Evolutionary conservation across 2,797 vertebrate species (phyloP).

Genomic region (Triplophysa bombifrons): DNA sequence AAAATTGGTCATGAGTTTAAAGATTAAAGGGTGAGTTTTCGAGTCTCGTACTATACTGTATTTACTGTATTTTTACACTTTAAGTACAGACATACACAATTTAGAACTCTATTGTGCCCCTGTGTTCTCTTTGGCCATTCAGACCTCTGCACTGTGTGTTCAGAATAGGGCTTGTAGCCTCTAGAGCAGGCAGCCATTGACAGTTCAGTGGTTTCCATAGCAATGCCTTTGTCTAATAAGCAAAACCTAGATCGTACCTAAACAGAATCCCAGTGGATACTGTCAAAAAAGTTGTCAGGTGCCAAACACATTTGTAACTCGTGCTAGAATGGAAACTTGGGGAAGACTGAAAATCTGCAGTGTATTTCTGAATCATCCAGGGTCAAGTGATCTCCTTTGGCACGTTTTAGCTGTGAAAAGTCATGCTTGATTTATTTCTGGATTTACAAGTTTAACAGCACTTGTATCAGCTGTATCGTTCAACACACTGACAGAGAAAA

Average conservation of each 20-base stretch:
- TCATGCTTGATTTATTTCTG: slow-evolving; percentile 34
- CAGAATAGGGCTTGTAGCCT: slow-evolving; percentile 58
- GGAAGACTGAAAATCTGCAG: slow-evolving; percentile 36
- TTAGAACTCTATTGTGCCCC: slow-evolving; percentile 30
- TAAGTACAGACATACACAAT: not conserved
- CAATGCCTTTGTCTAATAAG: slow-evolving; percentile 50
- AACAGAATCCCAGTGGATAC: slow-evolving; percentile 45
- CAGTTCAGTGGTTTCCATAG: slow-evolving; percentile 50
- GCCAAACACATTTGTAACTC: slow-evolving; percentile 45
- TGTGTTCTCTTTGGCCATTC: slow-evolving; percentile 50
- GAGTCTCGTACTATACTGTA: no score
- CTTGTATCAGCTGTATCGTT: slow-evolving; percentile 13
- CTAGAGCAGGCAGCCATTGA: slow-evolving; percentile 58
- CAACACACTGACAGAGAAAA: slow-evolving; percentile 29
- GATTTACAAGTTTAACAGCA: slow-evolving; percentile 18
- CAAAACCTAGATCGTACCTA: slow-evolving; percentile 59
- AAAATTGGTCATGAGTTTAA: not conserved
- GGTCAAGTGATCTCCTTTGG: slow-evolving; percentile 40
- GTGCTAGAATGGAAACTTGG: slow-evolving; percentile 55
- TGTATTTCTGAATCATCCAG: slow-evolving; percentile 47
- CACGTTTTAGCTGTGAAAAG: slow-evolving; percentile 42
- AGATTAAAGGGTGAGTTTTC: no score
- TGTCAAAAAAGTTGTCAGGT: slow-evolving; percentile 48
- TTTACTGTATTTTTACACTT: no score
- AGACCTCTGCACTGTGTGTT: slow-evolving; percentile 35